A percentile compares a stretch with the other conserved stretches of the same genome.
Conservation (phyloP, 2,888 invertebrate genomes). For the Celastrina argiolus region DNA sequence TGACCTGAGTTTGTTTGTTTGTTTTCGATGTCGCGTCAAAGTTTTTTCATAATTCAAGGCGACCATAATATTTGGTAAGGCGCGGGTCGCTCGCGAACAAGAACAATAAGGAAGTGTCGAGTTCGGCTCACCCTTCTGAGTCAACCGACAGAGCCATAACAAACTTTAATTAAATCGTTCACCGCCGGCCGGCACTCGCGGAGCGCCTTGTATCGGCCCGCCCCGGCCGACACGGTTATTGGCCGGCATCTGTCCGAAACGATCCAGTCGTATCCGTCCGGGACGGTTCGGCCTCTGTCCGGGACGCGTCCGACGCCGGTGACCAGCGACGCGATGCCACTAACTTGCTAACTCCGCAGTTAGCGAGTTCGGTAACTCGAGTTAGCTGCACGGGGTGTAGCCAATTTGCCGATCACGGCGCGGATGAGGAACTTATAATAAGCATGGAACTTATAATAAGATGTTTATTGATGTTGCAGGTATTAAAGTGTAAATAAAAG, state of each 20-base stretch:
- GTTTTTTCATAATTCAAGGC: neutral
- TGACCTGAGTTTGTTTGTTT: neutral
- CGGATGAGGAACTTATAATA: neutral
- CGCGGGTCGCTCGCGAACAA: neutral
- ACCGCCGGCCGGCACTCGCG: neutral
- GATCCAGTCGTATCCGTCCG: neutral
- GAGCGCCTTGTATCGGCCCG: neutral
- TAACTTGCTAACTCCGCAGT: neutral
- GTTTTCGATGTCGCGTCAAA: neutral
- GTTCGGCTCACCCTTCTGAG: neutral
- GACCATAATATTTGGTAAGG: neutral
- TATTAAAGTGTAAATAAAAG: neutral
- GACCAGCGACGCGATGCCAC: neutral
- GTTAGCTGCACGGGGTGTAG: neutral
- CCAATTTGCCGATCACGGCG: neutral
- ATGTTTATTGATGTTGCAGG: neutral
- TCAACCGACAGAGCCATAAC: neutral
- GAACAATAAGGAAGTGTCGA: neutral
- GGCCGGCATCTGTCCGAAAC: neutral
- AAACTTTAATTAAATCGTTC: neutral
- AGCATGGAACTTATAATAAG: constrained; percentile 1
- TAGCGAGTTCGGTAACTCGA: neutral
- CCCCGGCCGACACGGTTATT: neutral
- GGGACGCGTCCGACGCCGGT: neutral
- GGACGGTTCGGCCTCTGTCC: neutral